Conservation (phyloP, 2,888 invertebrate genomes). For the Hypselothyrea guttata region DNA sequence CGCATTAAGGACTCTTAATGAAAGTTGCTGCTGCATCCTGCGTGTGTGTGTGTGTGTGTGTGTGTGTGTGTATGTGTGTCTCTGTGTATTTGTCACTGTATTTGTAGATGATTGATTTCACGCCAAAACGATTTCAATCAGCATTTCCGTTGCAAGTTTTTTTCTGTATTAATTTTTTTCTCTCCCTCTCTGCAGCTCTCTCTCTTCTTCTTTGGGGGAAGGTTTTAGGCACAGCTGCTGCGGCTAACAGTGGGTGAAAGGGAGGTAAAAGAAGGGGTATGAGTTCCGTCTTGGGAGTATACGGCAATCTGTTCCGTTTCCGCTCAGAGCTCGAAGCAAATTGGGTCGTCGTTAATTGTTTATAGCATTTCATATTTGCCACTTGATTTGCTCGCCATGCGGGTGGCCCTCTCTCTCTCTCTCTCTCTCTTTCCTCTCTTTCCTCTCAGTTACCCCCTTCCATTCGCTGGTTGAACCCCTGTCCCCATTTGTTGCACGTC, state of each 20-base stretch:
- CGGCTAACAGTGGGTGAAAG: not conserved
- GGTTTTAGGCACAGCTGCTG: constrained; percentile 30
- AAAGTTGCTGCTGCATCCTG: constrained; percentile 73
- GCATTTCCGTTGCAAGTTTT: constrained; percentile 67
- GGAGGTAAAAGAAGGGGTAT: not conserved
- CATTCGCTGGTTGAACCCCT: too few relatives aligned
- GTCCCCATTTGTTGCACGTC: not conserved
- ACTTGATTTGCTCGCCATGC: constrained; percentile 52
- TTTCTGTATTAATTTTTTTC: constrained; percentile 19
- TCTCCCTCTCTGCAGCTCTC: too few relatives aligned
- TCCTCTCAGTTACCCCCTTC: not conserved
- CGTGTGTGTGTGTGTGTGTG: constrained; percentile 1
- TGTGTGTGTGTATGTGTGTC: constrained; percentile 5
- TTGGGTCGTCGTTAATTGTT: constrained; percentile 64
- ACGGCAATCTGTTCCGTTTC: constrained; percentile 47
- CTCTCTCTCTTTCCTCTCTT: not conserved
- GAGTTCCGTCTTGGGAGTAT: constrained; percentile 38
- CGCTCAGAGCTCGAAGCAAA: constrained; percentile 17
- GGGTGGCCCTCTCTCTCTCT: constrained; percentile 43
- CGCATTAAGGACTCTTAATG: constrained; percentile 79
- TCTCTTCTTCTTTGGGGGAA: constrained; percentile 6
- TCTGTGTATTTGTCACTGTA: constrained; percentile 46
- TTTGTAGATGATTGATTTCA: constrained; percentile 79
- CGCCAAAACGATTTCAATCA: constrained; percentile 80
- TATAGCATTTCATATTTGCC: constrained; percentile 43